Evolutionary conservation across 2,797 vertebrate genomes (phyloP).

Genomic region (Acrossocheilus fasciatus): DNA sequence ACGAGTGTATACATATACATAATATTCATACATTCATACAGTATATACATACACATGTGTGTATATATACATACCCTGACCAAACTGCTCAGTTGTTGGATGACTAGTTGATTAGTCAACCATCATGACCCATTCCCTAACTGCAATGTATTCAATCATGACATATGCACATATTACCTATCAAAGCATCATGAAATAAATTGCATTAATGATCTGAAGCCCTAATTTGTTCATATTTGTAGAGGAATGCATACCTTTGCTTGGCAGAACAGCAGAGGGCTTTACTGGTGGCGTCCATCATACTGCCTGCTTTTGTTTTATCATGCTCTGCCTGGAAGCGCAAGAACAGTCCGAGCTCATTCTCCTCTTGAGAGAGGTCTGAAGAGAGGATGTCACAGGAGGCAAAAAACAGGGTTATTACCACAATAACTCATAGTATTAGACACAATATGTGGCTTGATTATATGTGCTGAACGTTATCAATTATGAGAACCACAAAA

Average conservation of each 20-base stretch:
- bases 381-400: constrained; percentile 26
- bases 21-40: no score
- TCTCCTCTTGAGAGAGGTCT: constrained; percentile 88
- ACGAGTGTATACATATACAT: no score
- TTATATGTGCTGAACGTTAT: background rate
- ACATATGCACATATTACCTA: background rate
- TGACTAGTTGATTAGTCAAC: background rate
- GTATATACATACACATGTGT: no score
- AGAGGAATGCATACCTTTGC: constrained; percentile 76
- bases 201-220: background rate
- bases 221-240: background rate
- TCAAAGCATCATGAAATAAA: background rate
- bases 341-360: constrained; percentile 85
- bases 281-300: constrained; percentile 87
- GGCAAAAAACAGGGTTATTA: background rate
- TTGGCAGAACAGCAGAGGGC: constrained; percentile 84
- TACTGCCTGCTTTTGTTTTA: constrained; percentile 82
- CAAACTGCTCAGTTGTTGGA: background rate
- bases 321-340: constrained; percentile 84
- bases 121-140: background rate
- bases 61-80: background rate
- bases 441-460: background rate
- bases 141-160: no score
- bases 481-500: background rate
- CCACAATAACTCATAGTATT: background rate